Base-by-base conservation (phyloP, 30 jellyfish, hydroid and myxozoan species). In the Hydractinia symbiolongicarpus region DNA sequence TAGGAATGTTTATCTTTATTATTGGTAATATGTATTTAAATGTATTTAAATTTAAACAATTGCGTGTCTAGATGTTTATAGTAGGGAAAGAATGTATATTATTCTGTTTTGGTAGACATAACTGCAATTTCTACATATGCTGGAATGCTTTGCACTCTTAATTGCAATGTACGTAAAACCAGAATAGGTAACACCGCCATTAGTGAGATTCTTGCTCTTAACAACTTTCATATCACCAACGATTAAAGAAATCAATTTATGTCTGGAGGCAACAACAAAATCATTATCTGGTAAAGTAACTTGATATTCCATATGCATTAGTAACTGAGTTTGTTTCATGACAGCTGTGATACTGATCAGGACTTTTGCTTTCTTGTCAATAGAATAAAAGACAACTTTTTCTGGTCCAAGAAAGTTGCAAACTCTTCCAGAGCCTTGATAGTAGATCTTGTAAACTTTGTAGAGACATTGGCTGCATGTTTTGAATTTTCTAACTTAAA, bases 271-370 rank as follows among this genome's bases (percentile, higher is more conserved):
- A 21, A 82, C 90, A 4, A 53, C 84, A 67, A 72, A 82, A 82
- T 82, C 89, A 20, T 58, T 13, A 58, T 58, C 69, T 58, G 69
- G 69, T 16, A 11, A 58, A 16, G 69, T 81, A 20, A 69, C 87
- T 69, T 81, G 88, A 81, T 81, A 81, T 69, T 81, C 88, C 87
- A 69, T 81, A 75, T 55, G 67, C 90, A 52, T 72, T 49, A 82
- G 83, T 49, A 82, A 20, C 79, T 75, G 90, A 9, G 90, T 62
- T 75, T 82, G 90, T 62, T 82, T 82, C 81, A 75, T 82, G 71
- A 83, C 90, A 82, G 90, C 89, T 52, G 90, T 82, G 70, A 82
- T 49, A 50, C 90, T 91, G 21, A 82, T 82, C 86, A 0, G 90
- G 85, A 61, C 91, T 82, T 82, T 82, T 20, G 90, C 90, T 75